Evolutionary conservation across 2,888 invertebrate species (phyloP).

Genomic region (Allygus modestus): DNA sequence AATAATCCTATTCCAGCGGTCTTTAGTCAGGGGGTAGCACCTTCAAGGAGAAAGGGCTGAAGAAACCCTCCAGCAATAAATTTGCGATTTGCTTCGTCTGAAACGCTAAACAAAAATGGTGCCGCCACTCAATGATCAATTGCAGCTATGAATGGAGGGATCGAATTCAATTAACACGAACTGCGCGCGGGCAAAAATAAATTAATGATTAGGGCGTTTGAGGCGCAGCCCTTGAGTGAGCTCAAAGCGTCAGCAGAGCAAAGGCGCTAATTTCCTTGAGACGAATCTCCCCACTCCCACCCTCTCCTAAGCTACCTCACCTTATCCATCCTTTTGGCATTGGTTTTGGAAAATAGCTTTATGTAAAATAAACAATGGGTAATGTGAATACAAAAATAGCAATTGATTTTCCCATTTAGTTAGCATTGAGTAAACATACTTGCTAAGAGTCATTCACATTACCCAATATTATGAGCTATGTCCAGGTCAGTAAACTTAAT

Average conservation of each 20-base stretch:
- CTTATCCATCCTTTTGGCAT: neutral
- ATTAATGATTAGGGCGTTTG: conserved; percentile 58
- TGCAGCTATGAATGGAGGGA: conserved; percentile 48
- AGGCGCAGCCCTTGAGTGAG: conserved; percentile 30
- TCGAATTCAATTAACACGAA: conserved; percentile 59
- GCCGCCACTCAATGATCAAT: conserved; percentile 35
- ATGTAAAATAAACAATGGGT: too few species aligned
- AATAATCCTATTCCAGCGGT: too few species aligned
- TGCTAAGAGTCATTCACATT: too few species aligned
- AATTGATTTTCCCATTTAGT: too few species aligned
- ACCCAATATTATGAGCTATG: too few species aligned
- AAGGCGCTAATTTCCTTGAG: conserved; percentile 45
- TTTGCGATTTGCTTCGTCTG: conserved; percentile 31
- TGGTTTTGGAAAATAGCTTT: too few species aligned
- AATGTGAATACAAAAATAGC: too few species aligned
- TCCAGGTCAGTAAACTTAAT: too few species aligned
- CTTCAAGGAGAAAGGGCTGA: conserved; percentile 15
- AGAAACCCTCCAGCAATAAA: conserved; percentile 21
- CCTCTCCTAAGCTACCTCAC: neutral
- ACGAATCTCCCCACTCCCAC: neutral
- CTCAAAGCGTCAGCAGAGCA: conserved; percentile 26
- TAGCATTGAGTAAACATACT: too few species aligned
- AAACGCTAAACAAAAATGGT: conserved; percentile 34
- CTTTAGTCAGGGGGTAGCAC: too few species aligned
- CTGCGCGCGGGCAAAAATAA: conserved; percentile 48